Evolutionary conservation across 1,140 invertebrate species (phyloP).

Genomic region (Eufriesea mexicana): DNA sequence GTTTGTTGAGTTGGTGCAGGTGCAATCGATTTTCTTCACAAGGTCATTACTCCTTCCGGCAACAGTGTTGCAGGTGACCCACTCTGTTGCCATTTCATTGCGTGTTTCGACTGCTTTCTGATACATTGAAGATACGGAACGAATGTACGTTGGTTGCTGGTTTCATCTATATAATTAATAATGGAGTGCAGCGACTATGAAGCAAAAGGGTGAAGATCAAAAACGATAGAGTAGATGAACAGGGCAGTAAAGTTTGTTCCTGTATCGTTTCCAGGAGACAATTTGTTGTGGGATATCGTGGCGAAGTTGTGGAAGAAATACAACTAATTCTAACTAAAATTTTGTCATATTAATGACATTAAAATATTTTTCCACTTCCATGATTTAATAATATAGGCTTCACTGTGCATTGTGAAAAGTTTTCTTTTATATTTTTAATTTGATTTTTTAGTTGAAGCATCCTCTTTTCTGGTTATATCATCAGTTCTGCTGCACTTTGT

Average conservation of each 20-base stretch:
- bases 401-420: too few relatives aligned
- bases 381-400: too few relatives aligned
- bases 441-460: too few relatives aligned
- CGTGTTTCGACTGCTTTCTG: neutral
- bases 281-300: too few relatives aligned
- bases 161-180: constrained; percentile 6
- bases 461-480: too few relatives aligned
- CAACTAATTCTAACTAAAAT: neutral
- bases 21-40: neutral
- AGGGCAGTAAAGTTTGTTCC: neutral
- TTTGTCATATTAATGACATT: too few relatives aligned
- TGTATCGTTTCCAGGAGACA: neutral
- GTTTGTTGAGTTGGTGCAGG: too few relatives aligned
- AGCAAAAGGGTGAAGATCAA: neutral
- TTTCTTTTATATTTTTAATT: too few relatives aligned
- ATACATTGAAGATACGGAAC: neutral
- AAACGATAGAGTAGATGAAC: neutral
- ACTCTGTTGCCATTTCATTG: neutral
- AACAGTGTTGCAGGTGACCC: neutral
- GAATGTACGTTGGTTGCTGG: neutral
- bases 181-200: neutral
- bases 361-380: too few relatives aligned
- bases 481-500: too few relatives aligned
- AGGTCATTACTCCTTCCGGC: neutral
- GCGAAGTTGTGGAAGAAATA: neutral